phyloP scores from a whole-genome alignment of 2,113 vertebrate species.

The Laticauda colubrina region DNA sequence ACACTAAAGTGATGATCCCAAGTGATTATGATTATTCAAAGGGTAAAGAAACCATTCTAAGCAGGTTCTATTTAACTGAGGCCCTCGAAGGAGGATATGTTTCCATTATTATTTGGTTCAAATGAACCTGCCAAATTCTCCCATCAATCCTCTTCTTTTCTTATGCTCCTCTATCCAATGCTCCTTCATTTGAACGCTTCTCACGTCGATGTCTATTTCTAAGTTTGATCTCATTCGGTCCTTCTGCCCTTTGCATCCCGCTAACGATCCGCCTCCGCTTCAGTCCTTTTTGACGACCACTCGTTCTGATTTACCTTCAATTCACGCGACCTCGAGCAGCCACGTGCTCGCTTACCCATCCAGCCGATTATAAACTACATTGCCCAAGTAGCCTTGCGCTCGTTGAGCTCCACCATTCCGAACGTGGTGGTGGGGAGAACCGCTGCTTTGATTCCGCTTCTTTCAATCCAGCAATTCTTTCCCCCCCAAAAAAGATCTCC shows the following conservation, averaged over 20 bases:
- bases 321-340: neutral
- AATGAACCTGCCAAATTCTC: neutral
- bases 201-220: neutral
- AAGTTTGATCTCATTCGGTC: neutral
- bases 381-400: neutral
- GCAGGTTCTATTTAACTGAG: neutral
- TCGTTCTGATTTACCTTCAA: neutral
- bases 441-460: no score
- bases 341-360: conserved; percentile 6
- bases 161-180: neutral
- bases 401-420: neutral
- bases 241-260: neutral
- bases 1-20: neutral
- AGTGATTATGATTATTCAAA: neutral
- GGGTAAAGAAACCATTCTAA: neutral
- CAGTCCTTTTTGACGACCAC: neutral
- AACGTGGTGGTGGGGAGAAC: neutral
- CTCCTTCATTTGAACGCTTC: neutral
- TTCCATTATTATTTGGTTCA: neutral
- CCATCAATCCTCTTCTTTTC: neutral
- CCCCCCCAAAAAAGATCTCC: neutral
- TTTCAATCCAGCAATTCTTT: neutral
- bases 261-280: neutral
- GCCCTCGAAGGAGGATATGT: neutral
- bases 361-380: conserved; percentile 2